Evolutionary conservation across 1,140 invertebrate species (phyloP).

Genomic region (Bombus superbus): DNA sequence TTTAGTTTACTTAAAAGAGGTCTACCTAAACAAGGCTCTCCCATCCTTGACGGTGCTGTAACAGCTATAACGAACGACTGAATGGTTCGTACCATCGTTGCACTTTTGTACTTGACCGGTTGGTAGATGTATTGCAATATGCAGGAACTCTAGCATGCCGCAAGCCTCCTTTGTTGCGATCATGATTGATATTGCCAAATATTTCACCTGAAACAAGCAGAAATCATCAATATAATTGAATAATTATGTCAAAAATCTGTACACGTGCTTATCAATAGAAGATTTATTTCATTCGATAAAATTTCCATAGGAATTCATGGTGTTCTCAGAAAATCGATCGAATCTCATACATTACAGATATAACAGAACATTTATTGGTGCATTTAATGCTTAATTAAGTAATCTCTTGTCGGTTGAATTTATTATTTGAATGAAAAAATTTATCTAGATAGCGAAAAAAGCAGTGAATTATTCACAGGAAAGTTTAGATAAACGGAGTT

Average conservation of each 20-base stretch:
- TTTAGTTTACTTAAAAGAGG: constrained; percentile 35
- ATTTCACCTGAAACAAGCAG: constrained; percentile 51
- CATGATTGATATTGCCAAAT: neutral
- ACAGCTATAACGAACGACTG: constrained; percentile 18
- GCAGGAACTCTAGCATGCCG: constrained; percentile 40
- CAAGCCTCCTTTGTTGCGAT: constrained; percentile 41
- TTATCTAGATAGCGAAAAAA: neutral
- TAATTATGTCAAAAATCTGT: too few relatives aligned
- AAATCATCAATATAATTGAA: neutral
- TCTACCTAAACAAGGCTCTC: neutral
- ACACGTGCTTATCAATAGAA: too few relatives aligned
- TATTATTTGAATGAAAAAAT: neutral
- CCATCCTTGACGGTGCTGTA: neutral
- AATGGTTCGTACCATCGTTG: constrained; percentile 32
- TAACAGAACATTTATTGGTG: neutral
- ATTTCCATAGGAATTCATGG: too few relatives aligned
- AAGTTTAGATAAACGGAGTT: neutral
- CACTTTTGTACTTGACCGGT: constrained; percentile 4
- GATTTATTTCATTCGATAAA: too few relatives aligned
- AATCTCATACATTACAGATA: neutral
- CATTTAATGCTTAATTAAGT: too few relatives aligned
- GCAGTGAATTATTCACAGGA: neutral
- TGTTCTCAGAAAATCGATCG: neutral
- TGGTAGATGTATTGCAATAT: constrained; percentile 14
- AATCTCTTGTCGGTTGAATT: neutral